Base-by-base conservation (phyloP, 2,797 vertebrate species). In the Danionella dracula region DNA sequence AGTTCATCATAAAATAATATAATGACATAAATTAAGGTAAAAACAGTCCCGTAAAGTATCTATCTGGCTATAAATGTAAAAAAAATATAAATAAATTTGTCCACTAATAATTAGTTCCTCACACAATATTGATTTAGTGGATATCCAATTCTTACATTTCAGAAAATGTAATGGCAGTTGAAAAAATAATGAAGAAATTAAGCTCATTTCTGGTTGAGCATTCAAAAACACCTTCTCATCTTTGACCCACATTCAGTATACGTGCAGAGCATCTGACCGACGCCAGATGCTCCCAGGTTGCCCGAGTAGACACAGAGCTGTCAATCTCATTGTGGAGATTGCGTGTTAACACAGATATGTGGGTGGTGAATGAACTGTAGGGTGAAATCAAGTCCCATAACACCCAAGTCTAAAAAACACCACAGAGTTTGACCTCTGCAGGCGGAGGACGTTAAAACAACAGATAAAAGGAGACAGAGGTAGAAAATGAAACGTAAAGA, bases 381-480 rank as follows among this genome's bases (percentile, higher is more conserved):
- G 32, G 9, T 29, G 44, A 48, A 27, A 49, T 38, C 10, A 19
- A 37, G 5, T 17, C 17, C 19, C 13, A 44, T 5, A 7, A 2
- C 29, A 17, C 29, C 27, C 23, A 7, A 17, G 40, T 10, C 23
- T 27, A 27, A 48, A 27, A 42, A 63, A 42, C 29, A 42, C 7
- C 16, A 4, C 7, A 40, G 2, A 8, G 21, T 55, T 37, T 57
- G 38, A 71, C 64, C 55, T 68, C 31, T 64, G 23, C 60, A 64
- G 35, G 7, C 11, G 2, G 20, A 38, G 48, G 50, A 29, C 60
- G 35, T 64, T 68, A 20, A 51, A 65, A 65, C 37, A 13, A 42
- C 57, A 61, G 27, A 73, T 41, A 68, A 83, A 76, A 41, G 17
- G 6, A 23, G 11, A 64, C 55, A 42, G 27, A 62, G 49, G 17